phyloP scores from a whole-genome alignment of 2,797 vertebrate genomes.

The Muraenolepis orangiensis region DNA sequence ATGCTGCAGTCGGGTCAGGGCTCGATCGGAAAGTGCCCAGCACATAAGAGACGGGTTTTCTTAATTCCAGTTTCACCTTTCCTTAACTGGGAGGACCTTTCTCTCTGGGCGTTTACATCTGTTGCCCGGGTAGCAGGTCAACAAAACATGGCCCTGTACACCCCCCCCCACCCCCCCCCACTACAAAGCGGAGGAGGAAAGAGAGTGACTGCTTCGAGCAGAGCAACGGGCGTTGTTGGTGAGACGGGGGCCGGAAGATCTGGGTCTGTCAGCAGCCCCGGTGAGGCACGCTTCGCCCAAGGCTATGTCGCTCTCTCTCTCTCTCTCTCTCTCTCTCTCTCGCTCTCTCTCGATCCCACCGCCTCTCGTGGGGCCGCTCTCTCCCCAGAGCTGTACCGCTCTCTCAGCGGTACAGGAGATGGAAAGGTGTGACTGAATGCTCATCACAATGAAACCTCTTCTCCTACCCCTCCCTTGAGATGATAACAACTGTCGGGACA shows the following conservation, averaged over 20 bases:
- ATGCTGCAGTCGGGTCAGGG: background rate
- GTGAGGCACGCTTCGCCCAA: slow-evolving; percentile 57
- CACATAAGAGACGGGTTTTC: slow-evolving; percentile 24
- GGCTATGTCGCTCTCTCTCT: slow-evolving; percentile 45
- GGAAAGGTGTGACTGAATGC: slow-evolving; percentile 56
- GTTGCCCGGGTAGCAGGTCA: slow-evolving; percentile 76
- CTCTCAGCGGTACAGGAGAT: slow-evolving; percentile 61
- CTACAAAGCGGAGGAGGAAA: slow-evolving; percentile 34
- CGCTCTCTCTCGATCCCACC: slow-evolving; percentile 21
- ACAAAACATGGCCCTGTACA: slow-evolving; percentile 71
- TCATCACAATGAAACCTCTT: slow-evolving; percentile 48
- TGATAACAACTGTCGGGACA: slow-evolving; percentile 53
- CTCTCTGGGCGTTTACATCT: slow-evolving; percentile 53
- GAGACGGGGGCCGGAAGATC: slow-evolving; percentile 5
- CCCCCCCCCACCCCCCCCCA: slow-evolving; percentile 33
- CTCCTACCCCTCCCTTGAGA: slow-evolving; percentile 30
- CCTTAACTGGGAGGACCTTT: slow-evolving; percentile 48
- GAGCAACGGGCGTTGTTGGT: background rate
- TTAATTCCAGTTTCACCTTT: slow-evolving; percentile 44
- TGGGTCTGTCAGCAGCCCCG: slow-evolving; percentile 58
- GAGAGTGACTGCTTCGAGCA: background rate
- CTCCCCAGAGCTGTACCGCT: slow-evolving; percentile 41
- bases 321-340: slow-evolving; percentile 34
- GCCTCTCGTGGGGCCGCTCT: background rate
- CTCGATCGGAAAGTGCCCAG: slow-evolving; percentile 9